Conservation (phyloP, 2,888 invertebrate species). For the Nomada hirtipes region DNA sequence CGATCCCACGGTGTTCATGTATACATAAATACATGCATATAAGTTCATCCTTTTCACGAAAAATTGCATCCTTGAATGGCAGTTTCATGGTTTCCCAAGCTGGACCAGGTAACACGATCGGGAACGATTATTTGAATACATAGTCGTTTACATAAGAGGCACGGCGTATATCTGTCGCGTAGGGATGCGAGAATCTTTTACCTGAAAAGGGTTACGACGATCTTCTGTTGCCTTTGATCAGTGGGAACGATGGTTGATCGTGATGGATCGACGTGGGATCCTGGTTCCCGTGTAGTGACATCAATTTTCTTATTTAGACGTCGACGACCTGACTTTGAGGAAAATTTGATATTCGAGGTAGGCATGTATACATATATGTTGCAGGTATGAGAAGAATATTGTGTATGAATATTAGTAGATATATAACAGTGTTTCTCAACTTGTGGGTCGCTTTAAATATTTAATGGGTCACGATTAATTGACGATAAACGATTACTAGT, state of each 20-base stretch:
- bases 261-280: constrained; percentile 48
- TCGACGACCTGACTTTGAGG: neutral
- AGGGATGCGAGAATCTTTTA: constrained; percentile 45
- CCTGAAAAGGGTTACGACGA: constrained; percentile 72
- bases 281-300: constrained; percentile 5
- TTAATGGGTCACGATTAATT: too few species aligned
- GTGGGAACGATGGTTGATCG: constrained; percentile 22
- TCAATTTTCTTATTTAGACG: constrained; percentile 8
- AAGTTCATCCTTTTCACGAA: constrained; percentile 62
- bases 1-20: constrained; percentile 74
- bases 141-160: constrained; percentile 79
- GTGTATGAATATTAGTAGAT: too few species aligned
- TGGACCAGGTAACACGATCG: constrained; percentile 69
- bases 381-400: too few species aligned
- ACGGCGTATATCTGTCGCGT: constrained; percentile 52
- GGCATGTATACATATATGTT: too few species aligned
- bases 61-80: constrained; percentile 71
- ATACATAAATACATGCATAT: constrained; percentile 42
- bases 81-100: constrained; percentile 66
- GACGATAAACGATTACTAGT: too few species aligned
- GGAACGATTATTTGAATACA: constrained; percentile 73
- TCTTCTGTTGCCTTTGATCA: constrained; percentile 48
- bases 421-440: too few species aligned
- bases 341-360: neutral
- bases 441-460: too few species aligned